phyloP scores from a whole-genome alignment of 2,113 vertebrate species.

The Bagarius yarrelli region DNA sequence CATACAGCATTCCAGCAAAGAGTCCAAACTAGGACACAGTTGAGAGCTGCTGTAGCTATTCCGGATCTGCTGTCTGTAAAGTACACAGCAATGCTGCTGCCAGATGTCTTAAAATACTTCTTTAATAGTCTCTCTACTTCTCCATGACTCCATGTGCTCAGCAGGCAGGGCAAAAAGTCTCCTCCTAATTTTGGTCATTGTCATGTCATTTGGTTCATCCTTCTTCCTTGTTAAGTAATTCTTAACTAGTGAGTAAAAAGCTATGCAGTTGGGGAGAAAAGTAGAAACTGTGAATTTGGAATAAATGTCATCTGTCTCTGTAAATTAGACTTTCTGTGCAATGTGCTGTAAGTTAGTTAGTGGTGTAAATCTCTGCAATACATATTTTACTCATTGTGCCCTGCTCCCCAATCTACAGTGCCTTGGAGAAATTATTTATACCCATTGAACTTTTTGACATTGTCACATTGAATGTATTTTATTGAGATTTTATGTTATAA shows the following conservation, averaged over 20 bases:
- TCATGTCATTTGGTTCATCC: slow-evolving; percentile 17
- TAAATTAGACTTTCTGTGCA: slow-evolving; percentile 43
- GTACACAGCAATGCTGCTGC: slow-evolving; percentile 42
- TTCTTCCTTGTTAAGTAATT: background rate
- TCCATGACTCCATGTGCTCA: slow-evolving; percentile 30
- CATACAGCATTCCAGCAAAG: slow-evolving; percentile 35
- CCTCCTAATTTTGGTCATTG: slow-evolving; percentile 28
- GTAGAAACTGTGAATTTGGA: slow-evolving; percentile 47
- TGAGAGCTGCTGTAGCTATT: slow-evolving; percentile 39
- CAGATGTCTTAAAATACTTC: slow-evolving; percentile 44
- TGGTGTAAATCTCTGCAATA: slow-evolving; percentile 8
- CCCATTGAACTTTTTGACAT: too few relatives aligned
- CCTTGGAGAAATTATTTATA: too few relatives aligned
- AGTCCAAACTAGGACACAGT: slow-evolving; percentile 51
- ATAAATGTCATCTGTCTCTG: slow-evolving; percentile 47
- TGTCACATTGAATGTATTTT: too few relatives aligned
- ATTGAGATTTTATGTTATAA: too few relatives aligned
- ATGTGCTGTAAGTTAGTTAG: slow-evolving; percentile 38
- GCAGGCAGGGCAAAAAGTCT: slow-evolving; percentile 29
- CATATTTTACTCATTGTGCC: slow-evolving; percentile 35
- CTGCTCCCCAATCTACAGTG: too few relatives aligned
- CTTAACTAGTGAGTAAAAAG: slow-evolving; percentile 9
- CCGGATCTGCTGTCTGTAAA: slow-evolving; percentile 50
- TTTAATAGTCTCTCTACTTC: background rate
- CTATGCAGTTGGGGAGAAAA: slow-evolving; percentile 21